These are phyloP conservation scores for Zaprionus taronus DNA, from an alignment of 1,140 invertebrate species.

Conservation along the genomic window DNA sequence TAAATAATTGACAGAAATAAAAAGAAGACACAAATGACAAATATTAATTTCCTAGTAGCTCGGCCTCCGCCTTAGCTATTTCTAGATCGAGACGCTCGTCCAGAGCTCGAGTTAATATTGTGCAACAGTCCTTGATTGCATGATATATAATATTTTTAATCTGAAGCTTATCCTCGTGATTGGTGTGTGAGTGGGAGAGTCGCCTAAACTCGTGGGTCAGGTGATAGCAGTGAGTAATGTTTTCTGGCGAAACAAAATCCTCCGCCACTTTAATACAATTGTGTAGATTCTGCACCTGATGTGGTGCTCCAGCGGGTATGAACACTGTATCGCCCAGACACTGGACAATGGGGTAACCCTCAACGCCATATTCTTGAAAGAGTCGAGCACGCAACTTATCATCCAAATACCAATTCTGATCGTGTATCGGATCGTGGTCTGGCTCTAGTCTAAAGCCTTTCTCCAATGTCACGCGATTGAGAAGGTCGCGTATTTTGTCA, in stretches of 20 bases:
- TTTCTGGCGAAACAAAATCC: slow-evolving; percentile 99
- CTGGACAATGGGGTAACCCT: slow-evolving; percentile 98
- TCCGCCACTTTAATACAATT: slow-evolving; percentile 99
- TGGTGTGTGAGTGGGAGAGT: slow-evolving; percentile 97
- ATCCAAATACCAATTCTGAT: slow-evolving; percentile 98
- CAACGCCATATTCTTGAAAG: slow-evolving; percentile 96
- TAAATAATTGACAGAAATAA: not conserved
- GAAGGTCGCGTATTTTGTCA: slow-evolving; percentile 96
- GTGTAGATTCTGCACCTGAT: slow-evolving; percentile 98
- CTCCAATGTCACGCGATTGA: slow-evolving; percentile 96
- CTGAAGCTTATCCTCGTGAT: slow-evolving; percentile 99
- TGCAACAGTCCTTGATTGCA: slow-evolving; percentile 93
- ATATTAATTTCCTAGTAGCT: slow-evolving; percentile 16
- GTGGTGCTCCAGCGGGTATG: slow-evolving; percentile 98
- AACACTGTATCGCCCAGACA: slow-evolving; percentile 98
- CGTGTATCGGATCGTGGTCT: slow-evolving; percentile 98
- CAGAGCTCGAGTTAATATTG: slow-evolving; percentile 69
- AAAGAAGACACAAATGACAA: not conserved
- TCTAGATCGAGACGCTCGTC: slow-evolving; percentile 71
- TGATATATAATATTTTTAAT: slow-evolving; percentile 99
- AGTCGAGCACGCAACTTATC: slow-evolving; percentile 93
- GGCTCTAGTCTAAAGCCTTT: slow-evolving; percentile 93
- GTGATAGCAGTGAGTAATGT: slow-evolving; percentile 97
- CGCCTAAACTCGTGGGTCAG: slow-evolving; percentile 98
- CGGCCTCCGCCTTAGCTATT: slow-evolving; percentile 46